These are phyloP conservation scores for Lycorma delicatula DNA, from an alignment of 1,140 invertebrate genomes.

Conservation along the genomic window DNA sequence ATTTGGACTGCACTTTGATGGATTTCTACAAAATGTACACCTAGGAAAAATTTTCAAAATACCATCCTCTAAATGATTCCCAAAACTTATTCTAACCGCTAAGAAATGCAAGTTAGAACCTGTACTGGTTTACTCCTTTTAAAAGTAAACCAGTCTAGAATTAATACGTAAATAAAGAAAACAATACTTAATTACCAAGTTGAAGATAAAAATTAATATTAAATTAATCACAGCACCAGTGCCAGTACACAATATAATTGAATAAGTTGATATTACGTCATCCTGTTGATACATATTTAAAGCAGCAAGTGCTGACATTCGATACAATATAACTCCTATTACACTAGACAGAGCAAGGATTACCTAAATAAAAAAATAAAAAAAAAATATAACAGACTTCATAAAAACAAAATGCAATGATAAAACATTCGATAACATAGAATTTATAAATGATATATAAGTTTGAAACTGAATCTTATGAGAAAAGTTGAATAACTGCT, in stretches of 20 bases:
- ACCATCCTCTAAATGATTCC: too few relatives aligned
- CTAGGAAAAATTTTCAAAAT: too few relatives aligned
- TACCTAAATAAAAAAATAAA: too few relatives aligned
- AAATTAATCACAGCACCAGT: constrained; percentile 84
- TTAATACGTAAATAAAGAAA: too few relatives aligned
- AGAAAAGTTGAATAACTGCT: too few relatives aligned
- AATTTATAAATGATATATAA: neutral
- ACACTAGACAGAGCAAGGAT: constrained; percentile 75
- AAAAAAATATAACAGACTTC: too few relatives aligned
- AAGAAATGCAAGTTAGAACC: too few relatives aligned
- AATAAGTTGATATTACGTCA: constrained; percentile 56
- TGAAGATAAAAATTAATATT: constrained; percentile 75
- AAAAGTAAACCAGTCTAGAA: too few relatives aligned
- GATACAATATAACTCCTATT: constrained; percentile 82
- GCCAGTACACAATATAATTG: constrained; percentile 68
- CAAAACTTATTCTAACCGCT: too few relatives aligned
- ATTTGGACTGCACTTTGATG: too few relatives aligned
- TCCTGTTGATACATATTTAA: constrained; percentile 50
- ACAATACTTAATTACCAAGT: constrained; percentile 59
- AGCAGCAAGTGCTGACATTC: constrained; percentile 76
- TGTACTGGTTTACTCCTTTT: too few relatives aligned
- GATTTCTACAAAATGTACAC: too few relatives aligned
- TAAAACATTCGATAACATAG: constrained; percentile 17
- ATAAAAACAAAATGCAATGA: neutral
- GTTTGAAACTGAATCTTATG: neutral